Evolutionary conservation across 2,797 vertebrate species (phyloP), one percentile per base, ranked within the genome.

Genomic region (Phoeniculus purpureus): DNA sequence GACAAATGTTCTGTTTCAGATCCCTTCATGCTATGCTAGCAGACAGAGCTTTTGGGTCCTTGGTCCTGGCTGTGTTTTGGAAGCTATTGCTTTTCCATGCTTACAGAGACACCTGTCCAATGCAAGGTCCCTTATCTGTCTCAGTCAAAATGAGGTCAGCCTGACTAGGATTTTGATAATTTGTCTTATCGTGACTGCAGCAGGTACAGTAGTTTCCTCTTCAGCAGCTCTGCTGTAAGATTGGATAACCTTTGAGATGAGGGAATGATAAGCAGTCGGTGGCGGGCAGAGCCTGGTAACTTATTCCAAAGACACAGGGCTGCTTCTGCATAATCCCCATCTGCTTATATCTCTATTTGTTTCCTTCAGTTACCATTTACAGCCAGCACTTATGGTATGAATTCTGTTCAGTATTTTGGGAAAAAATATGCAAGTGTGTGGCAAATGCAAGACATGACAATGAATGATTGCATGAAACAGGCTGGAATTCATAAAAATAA

Each of bases 271-370:
- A 95, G 75, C 90, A 92, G 58, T 75, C 87, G 81, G 84, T 92
- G 61, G 65, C 75, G 92, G 86, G 86, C 68, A 89, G 86, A 82
- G 75, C 65, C 94, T 92, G 84, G 86, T 85, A 94, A 94, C 72
- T 95, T 92, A 82, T 85, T 85, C 90, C 89, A 92, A 75, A 8
- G 3, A 87, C 93, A 92, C 62, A 90, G 92, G 83, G 65, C 62
- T 74, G 72, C 75, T 95, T 87, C 94, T 94, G 75, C 68, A 94
- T 90, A 95, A 93, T 95, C 68, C 66, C 95, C 95, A 92, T 95
- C 92, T 94, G 92, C 5, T 94, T 95, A 65, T 76, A 87, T 85
- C 68, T 87, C 72, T 90, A 71, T 94, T 90, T 96, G 74, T 95
- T 93, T 94, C 85, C 64, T 89, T 67, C 50, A 54, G 89, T 96